Percentiles rank a stretch among this genome's conserved stretches.
These are phyloP conservation scores for Lordiphosa clarofinis DNA, from an alignment of 1,140 invertebrate genomes.

Conservation along the genomic window DNA sequence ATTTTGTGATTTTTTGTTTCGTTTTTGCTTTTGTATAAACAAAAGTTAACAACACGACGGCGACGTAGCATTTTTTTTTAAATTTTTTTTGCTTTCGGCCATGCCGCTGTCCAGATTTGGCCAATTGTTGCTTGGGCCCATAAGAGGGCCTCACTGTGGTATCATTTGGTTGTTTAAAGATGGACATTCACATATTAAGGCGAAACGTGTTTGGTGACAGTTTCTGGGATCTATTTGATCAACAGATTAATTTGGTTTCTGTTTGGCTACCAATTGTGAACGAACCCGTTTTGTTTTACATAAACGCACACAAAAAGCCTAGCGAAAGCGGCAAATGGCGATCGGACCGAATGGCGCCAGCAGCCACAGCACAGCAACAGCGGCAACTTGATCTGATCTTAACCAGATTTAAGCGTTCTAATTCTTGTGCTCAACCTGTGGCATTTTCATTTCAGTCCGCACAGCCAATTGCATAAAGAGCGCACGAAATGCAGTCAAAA, in stretches of 20 bases:
- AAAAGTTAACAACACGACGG: conserved; percentile 51
- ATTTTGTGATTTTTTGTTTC: conserved; percentile 26
- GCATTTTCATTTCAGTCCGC: conserved; percentile 22
- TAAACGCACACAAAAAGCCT: conserved; percentile 61
- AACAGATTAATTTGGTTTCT: conserved; percentile 24
- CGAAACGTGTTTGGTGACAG: conserved; percentile 61
- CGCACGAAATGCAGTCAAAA: conserved; percentile 31
- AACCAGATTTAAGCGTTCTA: conserved; percentile 37
- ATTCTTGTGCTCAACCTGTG: conserved; percentile 26
- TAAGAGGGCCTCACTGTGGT: conserved; percentile 54
- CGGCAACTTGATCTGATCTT: conserved; percentile 31
- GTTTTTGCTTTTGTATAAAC: conserved; percentile 49
- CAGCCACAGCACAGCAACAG: conserved; percentile 10
- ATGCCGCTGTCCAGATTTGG: conserved; percentile 53
- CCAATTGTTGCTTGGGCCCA: conserved; percentile 56
- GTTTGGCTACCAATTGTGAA: conserved; percentile 47
- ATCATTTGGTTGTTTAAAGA: conserved; percentile 46
- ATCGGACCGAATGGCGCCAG: conserved; percentile 53
- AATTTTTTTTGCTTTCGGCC: conserved; percentile 42
- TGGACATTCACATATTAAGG: not conserved
- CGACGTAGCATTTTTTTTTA: conserved; percentile 20
- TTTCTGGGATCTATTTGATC: conserved; percentile 30
- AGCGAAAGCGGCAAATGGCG: conserved; percentile 56
- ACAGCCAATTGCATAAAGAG: conserved; percentile 62
- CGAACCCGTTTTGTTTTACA: conserved; percentile 71